Base-by-base conservation (phyloP, 2,797 vertebrate species). In the Tachyglossus aculeatus region DNA sequence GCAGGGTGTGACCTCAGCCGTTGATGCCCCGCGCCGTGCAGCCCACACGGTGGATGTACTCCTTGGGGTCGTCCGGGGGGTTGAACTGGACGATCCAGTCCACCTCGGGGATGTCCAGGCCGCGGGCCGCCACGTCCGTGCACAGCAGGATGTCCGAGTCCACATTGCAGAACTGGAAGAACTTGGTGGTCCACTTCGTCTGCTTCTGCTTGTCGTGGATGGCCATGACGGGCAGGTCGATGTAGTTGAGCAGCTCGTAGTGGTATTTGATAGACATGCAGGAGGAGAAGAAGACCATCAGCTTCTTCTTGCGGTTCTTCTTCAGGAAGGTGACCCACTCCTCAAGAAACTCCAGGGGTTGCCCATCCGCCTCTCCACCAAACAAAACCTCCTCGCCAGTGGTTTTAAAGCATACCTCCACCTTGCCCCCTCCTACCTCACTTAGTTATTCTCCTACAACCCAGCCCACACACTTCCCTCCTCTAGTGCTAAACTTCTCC, bases 21-120 rank as follows among this genome's bases (percentile, higher is more conserved):
- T 99, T 87, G 32, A 99, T 93, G 29, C 98, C 98, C 53, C 98
- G 92, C 71, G 98, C 98, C 2, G 98, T 99, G 68, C 98, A 90
- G 21, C 98, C 97, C 24, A 99, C 98, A 31, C 98, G 93, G 86
- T 99, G 98, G 85, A 99, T 99, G 72, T 99, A 99, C 74, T 99
- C 98, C 94, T 99, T 99, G 55, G 98, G 98, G 79, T 99, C 98
- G 86, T 99, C 98, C 0, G 98, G 94, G 36, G 98, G 98, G 77
- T 99, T 98, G 29, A 97, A 99, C 74, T 99, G 98, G 65, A 99
- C 95, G 61, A 99, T 99, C 98, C 98, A 99, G 86, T 99, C 98
- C 25, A 99, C 98, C 86, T 99, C 97, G 0, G 98, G 98, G 74
- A 99, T 98, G 89, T 99, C 98, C 36, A 99, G 31, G 3, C 98